Evolutionary conservation across 2,888 invertebrate genomes (phyloP).

Genomic region (Eristalis tenax): DNA sequence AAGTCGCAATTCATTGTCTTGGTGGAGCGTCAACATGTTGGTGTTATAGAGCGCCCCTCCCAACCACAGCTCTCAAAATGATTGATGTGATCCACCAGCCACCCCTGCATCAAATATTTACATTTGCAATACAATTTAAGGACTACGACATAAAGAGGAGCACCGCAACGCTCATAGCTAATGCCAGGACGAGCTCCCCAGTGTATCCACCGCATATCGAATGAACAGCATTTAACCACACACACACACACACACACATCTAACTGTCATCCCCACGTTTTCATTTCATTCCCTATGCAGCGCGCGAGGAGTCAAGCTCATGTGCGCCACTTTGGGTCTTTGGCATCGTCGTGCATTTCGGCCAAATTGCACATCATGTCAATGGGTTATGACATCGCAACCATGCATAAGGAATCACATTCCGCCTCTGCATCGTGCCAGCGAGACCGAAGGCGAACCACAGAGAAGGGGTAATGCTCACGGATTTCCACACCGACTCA

Average conservation of each 20-base stretch:
- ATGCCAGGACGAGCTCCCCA: constrained; percentile 47
- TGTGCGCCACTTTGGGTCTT: background rate
- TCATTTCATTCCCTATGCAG: background rate
- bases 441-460: background rate
- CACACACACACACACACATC: constrained; percentile 10
- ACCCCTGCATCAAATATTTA: constrained; percentile 13
- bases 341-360: constrained; percentile 19
- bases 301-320: background rate
- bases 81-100: constrained; percentile 15
- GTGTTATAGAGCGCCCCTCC: too few species aligned
- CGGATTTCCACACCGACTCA: constrained; percentile 21
- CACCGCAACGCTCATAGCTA: constrained; percentile 42
- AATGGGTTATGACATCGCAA: constrained; percentile 68
- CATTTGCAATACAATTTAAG: constrained; percentile 23
- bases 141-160: constrained; percentile 19
- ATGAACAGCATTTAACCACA: constrained; percentile 53
- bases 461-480: background rate
- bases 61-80: constrained; percentile 1
- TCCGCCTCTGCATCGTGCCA: background rate
- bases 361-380: constrained; percentile 66
- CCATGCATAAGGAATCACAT: constrained; percentile 62
- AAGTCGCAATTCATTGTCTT: too few species aligned
- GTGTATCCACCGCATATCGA: constrained; percentile 41
- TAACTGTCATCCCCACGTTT: constrained; percentile 16
- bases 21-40: too few species aligned